These are phyloP conservation scores for Agraylea sexmaculata DNA, from an alignment of 1,140 invertebrate genomes.

Conservation along the genomic window DNA sequence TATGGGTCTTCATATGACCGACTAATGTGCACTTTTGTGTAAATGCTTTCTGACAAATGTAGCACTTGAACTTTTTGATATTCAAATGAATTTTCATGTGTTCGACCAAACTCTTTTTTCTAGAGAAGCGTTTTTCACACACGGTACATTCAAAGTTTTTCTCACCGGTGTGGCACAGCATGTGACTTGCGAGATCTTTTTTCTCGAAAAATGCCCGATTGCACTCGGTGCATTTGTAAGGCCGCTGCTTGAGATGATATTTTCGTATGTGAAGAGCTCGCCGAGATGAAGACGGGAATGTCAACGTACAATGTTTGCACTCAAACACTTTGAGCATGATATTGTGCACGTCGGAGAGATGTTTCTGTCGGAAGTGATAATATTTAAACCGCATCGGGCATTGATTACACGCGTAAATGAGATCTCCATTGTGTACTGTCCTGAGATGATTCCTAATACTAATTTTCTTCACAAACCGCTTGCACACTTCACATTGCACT, in stretches of 20 bases:
- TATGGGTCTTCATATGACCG: slow-evolving; percentile 33
- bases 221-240: slow-evolving; percentile 32
- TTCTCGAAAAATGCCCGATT: slow-evolving; percentile 30
- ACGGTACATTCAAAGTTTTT: slow-evolving; percentile 45
- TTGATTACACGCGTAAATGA: no score
- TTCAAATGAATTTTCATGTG: slow-evolving; percentile 54
- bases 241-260: slow-evolving; percentile 32
- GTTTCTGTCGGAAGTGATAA: slow-evolving; percentile 34
- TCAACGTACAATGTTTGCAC: slow-evolving; percentile 30
- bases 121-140: slow-evolving; percentile 50
- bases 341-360: slow-evolving; percentile 31
- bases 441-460: no score
- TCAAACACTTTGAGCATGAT: slow-evolving; percentile 30
- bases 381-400: slow-evolving; percentile 41
- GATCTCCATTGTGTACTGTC: no score
- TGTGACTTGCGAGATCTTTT: slow-evolving; percentile 31
- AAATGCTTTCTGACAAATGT: slow-evolving; percentile 41
- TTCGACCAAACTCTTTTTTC: slow-evolving; percentile 55
- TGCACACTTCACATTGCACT: no score
- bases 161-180: slow-evolving; percentile 54
- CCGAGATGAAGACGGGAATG: slow-evolving; percentile 30
- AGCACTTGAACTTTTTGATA: slow-evolving; percentile 39
- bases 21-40: slow-evolving; percentile 36
- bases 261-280: slow-evolving; percentile 33
- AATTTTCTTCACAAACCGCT: no score